Percentiles rank a stretch among this genome's conserved stretches.
These are phyloP conservation scores for Nephrocerus scutellatus DNA, from an alignment of 2,888 invertebrate genomes.

Conservation along the genomic window DNA sequence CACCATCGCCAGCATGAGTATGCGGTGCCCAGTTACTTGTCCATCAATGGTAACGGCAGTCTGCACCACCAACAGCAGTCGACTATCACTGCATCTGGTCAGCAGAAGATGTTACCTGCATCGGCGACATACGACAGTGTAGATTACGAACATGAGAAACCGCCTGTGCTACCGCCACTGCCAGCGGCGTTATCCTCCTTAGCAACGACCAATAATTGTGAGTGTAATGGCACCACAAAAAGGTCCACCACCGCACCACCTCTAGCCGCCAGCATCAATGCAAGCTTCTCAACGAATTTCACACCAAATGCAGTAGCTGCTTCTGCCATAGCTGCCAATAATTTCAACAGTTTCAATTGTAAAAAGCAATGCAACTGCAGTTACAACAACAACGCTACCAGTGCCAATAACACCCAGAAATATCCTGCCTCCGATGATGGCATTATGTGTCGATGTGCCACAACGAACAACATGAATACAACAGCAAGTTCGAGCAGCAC, in stretches of 20 bases:
- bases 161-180: conserved; percentile 18
- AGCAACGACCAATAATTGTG: conserved; percentile 26
- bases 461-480: conserved; percentile 23
- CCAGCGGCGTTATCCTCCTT: no score
- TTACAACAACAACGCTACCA: conserved; percentile 7
- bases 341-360: conserved; percentile 35
- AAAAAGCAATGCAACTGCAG: conserved; percentile 39
- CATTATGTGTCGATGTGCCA: conserved; percentile 20
- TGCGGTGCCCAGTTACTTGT: conserved; percentile 43
- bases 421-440: conserved; percentile 16
- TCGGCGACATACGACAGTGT: conserved; percentile 37
- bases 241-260: conserved; percentile 13
- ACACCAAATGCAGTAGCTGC: conserved; percentile 26
- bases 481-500: conserved; percentile 36
- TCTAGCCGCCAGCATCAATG: conserved; percentile 27
- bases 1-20: conserved; percentile 46
- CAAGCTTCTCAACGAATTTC: conserved; percentile 44
- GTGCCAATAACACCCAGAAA: conserved; percentile 18
- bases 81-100: no score
- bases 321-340: conserved; percentile 17
- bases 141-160: conserved; percentile 34
- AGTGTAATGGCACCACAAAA: conserved; percentile 32
- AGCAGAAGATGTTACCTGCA: conserved; percentile 14
- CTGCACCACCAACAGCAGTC: no score
- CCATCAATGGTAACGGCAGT: conserved; percentile 26